phyloP scores from a whole-genome alignment of 1,140 invertebrate genomes.

The Listronotus bonariensis region DNA sequence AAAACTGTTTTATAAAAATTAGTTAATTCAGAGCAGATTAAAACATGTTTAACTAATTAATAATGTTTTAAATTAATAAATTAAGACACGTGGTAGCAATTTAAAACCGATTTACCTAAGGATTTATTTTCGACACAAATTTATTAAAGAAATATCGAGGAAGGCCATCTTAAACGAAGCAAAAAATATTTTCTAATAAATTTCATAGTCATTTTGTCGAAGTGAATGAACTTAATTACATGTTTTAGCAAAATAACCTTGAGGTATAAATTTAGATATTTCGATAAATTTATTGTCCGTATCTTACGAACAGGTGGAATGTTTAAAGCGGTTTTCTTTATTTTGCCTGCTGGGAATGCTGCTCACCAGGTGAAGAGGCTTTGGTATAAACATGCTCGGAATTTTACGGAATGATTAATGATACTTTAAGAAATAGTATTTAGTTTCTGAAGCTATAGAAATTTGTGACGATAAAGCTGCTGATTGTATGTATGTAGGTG shows the following conservation, averaged over 20 bases:
- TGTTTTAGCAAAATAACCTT: slow-evolving; percentile 14
- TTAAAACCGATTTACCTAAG: neutral
- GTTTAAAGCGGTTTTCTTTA: neutral
- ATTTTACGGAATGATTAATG: too few species aligned
- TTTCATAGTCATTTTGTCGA: neutral
- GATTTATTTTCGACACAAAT: slow-evolving; percentile 3
- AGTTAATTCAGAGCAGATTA: too few species aligned
- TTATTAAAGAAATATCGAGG: neutral
- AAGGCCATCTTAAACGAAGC: slow-evolving; percentile 4
- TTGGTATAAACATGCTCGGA: neutral
- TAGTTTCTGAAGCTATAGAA: too few species aligned
- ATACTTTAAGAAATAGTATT: too few species aligned
- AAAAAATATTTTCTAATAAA: slow-evolving; percentile 13
- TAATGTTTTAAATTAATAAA: too few species aligned
- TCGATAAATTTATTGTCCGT: slow-evolving; percentile 18
- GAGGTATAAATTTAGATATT: slow-evolving; percentile 11
- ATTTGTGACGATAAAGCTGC: too few species aligned
- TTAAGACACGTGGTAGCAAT: too few species aligned
- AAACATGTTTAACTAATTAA: too few species aligned
- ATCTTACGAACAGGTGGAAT: slow-evolving; percentile 15
- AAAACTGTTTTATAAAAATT: too few species aligned
- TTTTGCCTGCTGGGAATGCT: neutral
- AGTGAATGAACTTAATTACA: slow-evolving; percentile 17
- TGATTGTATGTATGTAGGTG: too few species aligned
- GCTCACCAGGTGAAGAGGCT: neutral